phyloP scores from a whole-genome alignment of 2,888 invertebrate genomes.

The Acholoe squamosa region DNA sequence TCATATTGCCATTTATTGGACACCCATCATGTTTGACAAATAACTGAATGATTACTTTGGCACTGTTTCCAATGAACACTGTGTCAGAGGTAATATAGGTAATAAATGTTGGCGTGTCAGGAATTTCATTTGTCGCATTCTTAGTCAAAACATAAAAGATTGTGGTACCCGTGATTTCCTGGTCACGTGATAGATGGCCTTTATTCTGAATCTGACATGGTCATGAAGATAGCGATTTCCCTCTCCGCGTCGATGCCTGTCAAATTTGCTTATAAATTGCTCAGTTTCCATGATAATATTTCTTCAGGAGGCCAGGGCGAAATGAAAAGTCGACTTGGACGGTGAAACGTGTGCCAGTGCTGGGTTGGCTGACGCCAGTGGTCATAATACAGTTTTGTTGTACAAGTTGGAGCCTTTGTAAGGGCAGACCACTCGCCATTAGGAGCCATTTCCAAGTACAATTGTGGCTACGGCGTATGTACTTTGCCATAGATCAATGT shows the following conservation, averaged over 20 bases:
- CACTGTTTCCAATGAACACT: no score
- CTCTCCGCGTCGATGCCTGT: not conserved
- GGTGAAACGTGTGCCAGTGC: not conserved
- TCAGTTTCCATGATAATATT: conserved; percentile 17
- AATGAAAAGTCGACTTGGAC: not conserved
- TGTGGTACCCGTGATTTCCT: no score
- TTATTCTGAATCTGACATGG: not conserved
- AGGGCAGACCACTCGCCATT: not conserved
- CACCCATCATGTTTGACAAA: no score
- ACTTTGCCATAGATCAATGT: conserved; percentile 22
- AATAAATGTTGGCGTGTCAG: no score
- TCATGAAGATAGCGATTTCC: not conserved
- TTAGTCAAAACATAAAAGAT: no score
- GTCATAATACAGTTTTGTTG: conserved; percentile 21
- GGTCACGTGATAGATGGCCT: no score
- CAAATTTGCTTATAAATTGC: conserved; percentile 15
- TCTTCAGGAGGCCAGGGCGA: not conserved
- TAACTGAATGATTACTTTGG: no score
- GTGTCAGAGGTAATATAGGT: no score
- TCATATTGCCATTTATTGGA: no score
- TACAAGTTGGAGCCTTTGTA: not conserved
- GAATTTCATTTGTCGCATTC: no score
- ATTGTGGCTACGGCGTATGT: not conserved
- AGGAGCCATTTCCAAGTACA: conserved; percentile 27
- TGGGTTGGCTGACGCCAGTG: not conserved